phyloP scores from a whole-genome alignment of 2,888 invertebrate species.

The Nemurella pictetii region DNA sequence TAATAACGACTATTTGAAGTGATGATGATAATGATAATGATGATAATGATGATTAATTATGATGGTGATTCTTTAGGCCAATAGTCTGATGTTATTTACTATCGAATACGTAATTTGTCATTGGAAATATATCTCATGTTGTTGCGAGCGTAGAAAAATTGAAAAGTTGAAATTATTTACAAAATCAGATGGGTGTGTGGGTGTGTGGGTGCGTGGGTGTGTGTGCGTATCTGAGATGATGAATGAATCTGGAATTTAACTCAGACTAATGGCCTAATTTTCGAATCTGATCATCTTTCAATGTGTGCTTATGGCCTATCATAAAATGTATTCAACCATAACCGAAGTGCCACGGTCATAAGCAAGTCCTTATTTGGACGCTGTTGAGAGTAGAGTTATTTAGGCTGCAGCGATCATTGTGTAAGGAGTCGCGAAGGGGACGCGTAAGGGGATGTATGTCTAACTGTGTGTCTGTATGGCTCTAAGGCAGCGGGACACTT shows the following conservation, averaged over 20 bases:
- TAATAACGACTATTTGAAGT: background rate
- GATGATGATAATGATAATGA: slow-evolving; percentile 18
- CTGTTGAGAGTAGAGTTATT: slow-evolving; percentile 9
- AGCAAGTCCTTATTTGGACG: slow-evolving; percentile 23
- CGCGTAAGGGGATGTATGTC: background rate
- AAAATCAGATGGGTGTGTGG: background rate
- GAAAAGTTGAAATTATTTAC: background rate
- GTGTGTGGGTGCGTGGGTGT: background rate
- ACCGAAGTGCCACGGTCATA: slow-evolving; percentile 40
- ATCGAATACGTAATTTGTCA: background rate
- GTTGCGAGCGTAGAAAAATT: background rate
- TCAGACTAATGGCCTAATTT: background rate
- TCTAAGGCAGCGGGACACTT: background rate
- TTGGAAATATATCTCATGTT: background rate
- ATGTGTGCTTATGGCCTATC: slow-evolving; percentile 35
- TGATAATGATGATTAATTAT: slow-evolving; percentile 3
- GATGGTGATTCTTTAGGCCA: background rate
- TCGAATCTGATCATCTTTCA: slow-evolving; percentile 1
- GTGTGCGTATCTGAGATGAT: too few species aligned
- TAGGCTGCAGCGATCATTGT: background rate
- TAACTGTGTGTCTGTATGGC: background rate
- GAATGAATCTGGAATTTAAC: too few species aligned
- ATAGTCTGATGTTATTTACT: background rate
- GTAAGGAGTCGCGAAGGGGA: background rate
- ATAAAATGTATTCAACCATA: slow-evolving; percentile 32